These are phyloP conservation scores for Toxostoma redivivum DNA, from an alignment of 2,113 vertebrate species.

Conservation along the genomic window DNA sequence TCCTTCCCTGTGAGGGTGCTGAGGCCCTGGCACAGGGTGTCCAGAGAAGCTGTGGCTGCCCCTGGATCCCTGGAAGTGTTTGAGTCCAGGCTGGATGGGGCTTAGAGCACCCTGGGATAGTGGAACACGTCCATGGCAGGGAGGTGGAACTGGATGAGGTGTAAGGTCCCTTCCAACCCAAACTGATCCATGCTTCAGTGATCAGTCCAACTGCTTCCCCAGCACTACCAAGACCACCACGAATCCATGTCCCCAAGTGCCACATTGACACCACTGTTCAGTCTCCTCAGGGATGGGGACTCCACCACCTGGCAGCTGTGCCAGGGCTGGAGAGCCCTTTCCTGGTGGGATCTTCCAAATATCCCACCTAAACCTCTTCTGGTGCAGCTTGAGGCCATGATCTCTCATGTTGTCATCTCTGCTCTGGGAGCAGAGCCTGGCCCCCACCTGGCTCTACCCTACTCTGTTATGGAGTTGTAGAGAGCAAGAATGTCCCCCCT, in stretches of 20 bases:
- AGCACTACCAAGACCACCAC: neutral
- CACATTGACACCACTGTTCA: neutral
- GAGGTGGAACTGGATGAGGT: neutral
- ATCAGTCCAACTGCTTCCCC: neutral
- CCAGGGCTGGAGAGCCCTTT: neutral
- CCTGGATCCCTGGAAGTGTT: neutral
- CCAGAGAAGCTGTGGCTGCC: neutral
- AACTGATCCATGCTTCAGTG: accelerated
- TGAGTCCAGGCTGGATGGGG: neutral
- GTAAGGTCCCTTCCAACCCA: neutral
- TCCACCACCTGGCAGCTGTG: neutral
- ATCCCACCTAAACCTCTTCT: neutral
- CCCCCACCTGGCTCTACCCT: neutral
- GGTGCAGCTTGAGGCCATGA: neutral
- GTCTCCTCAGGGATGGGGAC: neutral
- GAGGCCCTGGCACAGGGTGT: neutral
- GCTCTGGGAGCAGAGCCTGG: neutral
- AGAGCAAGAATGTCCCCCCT: neutral
- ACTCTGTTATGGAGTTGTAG: accelerated
- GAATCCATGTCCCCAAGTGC: neutral
- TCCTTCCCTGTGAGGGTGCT: neutral
- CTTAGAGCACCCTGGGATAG: accelerated
- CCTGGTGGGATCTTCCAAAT: too few species aligned
- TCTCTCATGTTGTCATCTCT: neutral
- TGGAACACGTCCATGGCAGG: neutral